Evolutionary conservation across 1,140 invertebrate genomes (phyloP).

Genomic region (Berghia stephanieae): DNA sequence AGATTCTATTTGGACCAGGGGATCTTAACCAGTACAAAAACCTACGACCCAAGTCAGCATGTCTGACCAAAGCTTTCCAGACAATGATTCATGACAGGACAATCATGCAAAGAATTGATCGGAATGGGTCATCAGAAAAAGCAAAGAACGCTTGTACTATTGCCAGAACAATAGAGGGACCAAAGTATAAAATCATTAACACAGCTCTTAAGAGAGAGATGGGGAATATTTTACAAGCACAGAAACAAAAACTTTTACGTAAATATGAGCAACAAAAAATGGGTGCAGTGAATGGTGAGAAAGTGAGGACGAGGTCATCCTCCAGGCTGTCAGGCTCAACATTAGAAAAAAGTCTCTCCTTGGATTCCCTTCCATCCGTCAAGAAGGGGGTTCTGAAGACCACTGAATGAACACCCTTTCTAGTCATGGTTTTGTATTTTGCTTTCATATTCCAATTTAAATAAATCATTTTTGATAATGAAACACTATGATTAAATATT

Average conservation of each 20-base stretch:
- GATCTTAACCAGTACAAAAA: background rate
- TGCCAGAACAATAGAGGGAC: background rate
- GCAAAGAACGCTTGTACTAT: background rate
- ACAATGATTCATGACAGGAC: background rate
- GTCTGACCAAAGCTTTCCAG: background rate
- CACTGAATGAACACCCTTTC: too few species aligned
- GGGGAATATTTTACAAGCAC: too few species aligned
- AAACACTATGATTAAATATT: too few species aligned
- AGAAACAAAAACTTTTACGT: too few species aligned
- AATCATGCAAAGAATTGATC: background rate
- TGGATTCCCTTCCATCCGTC: background rate
- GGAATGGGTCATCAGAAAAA: background rate
- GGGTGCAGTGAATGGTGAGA: too few species aligned
- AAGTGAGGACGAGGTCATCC: too few species aligned
- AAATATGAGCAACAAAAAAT: too few species aligned
- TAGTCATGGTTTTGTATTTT: too few species aligned
- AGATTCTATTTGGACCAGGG: background rate
- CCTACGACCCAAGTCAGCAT: background rate
- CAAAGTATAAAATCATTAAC: background rate
- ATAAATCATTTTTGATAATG: too few species aligned
- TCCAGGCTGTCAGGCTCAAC: too few species aligned
- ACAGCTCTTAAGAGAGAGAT: conserved; percentile 7
- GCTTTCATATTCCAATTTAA: too few species aligned
- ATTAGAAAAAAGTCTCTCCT: background rate
- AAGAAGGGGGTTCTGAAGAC: conserved; percentile 8